Percentiles rank a stretch among this genome's conserved stretches.
phyloP scores from a whole-genome alignment of 2,888 invertebrate genomes.

The Eristalinus sepulchralis region DNA sequence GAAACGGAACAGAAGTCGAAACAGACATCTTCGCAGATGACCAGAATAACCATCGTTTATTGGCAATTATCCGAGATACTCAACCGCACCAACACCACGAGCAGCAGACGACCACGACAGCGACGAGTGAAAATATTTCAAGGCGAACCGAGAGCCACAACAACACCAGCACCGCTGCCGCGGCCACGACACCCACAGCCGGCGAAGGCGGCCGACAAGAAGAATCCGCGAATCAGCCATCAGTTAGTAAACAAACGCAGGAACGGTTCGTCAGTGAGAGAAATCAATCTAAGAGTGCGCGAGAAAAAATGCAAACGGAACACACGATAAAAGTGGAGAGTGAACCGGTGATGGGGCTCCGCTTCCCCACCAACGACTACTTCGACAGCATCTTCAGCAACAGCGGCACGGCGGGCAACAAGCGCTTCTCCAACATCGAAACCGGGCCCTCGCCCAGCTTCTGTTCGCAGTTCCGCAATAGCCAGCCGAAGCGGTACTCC shows the following conservation, averaged over 20 bases:
- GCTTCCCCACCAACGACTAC: constrained; percentile 75
- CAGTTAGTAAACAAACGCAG: constrained; percentile 66
- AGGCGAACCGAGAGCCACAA: constrained; percentile 74
- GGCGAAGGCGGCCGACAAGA: constrained; percentile 41
- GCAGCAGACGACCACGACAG: constrained; percentile 66
- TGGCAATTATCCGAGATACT: constrained; percentile 84
- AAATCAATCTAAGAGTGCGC: constrained; percentile 34
- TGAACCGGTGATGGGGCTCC: constrained; percentile 51
- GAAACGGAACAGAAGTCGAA: constrained; percentile 72
- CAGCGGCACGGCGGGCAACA: constrained; percentile 72
- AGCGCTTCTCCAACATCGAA: constrained; percentile 80
- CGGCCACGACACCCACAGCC: constrained; percentile 54
- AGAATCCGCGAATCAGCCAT: constrained; percentile 46
- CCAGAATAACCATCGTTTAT: constrained; percentile 83
- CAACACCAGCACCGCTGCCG: constrained; percentile 25
- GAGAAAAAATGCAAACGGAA: constrained; percentile 54
- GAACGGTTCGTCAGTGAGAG: constrained; percentile 58
- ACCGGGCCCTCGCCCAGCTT: constrained; percentile 61
- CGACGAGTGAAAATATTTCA: constrained; percentile 79
- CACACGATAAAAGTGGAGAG: constrained; percentile 16
- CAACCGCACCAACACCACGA: constrained; percentile 50
- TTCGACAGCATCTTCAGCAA: constrained; percentile 75
- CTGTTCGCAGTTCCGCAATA: constrained; percentile 72
- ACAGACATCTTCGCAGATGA: constrained; percentile 73
- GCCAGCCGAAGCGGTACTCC: constrained; percentile 78